Evolutionary conservation across 2,797 vertebrate genomes (phyloP), one percentile per base, ranked within the genome.

Genomic region (Champsocephalus esox): DNA sequence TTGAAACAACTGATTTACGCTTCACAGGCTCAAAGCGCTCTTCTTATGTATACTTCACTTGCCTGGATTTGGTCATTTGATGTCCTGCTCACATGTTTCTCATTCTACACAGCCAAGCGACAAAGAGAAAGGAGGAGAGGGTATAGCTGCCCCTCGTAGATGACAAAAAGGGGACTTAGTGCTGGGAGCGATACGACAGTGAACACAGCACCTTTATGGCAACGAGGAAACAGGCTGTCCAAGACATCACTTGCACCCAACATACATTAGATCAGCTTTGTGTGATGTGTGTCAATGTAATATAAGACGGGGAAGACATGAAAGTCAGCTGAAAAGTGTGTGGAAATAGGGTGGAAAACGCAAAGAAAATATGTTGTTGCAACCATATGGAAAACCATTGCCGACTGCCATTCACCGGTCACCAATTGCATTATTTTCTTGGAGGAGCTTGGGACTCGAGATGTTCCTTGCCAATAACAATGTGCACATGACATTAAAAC

Each of bases 41-140:
- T 69, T 83, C 88, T 89, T 52, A 85, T 88, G 81, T 82, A 48
- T 32, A 80, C 87, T 88, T 90, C 85, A 87, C 86, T 85, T 74
- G 80, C 61, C 66, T 76, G 54, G 60, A 81, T 46, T 38, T 24
- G 81, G 62, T 58, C 54, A 71, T 89, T 84, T 87, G 86, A 90
- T 79, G 85, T 86, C 66, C 21, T 34, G 38, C 79, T 82, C 72
- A 67, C 54, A 55, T 79, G 61, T 75, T 77, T 82, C 66, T 60
- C 38, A 74, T 72, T 81, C 56, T 66, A 21, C 79, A 14, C 55
- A 62, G 60, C 28, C 54, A 73, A 63, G 17, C 32, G 49, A 84
- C 73, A 81, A 78, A 80, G 81, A 48, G 50, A 74, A 80, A 64
- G 0, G 16, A 77, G 55, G 16, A 77, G 55, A 81, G 79, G 50